Evolutionary conservation across 1,140 invertebrate species (phyloP).

Genomic region (Monomorium pharaonis): DNA sequence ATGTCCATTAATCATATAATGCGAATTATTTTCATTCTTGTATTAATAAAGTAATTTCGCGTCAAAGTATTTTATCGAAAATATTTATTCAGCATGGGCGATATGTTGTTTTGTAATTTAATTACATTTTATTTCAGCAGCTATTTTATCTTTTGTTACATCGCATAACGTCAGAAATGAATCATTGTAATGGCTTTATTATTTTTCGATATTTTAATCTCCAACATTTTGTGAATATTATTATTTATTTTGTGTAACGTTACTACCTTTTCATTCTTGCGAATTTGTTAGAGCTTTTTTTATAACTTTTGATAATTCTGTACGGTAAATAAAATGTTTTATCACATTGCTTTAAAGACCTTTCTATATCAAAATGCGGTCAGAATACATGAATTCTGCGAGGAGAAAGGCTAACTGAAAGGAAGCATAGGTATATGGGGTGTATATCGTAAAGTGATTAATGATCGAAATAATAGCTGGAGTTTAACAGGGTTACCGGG

Average conservation of each 20-base stretch:
- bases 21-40: constrained; percentile 12
- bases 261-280: not conserved
- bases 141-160: not conserved
- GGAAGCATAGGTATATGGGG: constrained; percentile 41
- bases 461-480: constrained; percentile 71
- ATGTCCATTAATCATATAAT: constrained; percentile 6
- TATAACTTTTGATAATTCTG: not conserved
- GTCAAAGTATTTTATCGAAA: not conserved
- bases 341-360: constrained; percentile 7
- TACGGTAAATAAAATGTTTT: not conserved
- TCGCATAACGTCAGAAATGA: not conserved
- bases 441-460: constrained; percentile 67
- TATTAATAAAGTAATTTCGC: not conserved
- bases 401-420: constrained; percentile 23
- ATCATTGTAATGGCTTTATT: not conserved
- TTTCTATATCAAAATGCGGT: constrained; percentile 15
- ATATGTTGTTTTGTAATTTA: constrained; percentile 11
- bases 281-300: not conserved
- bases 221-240: not conserved
- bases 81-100: not conserved
- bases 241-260: not conserved
- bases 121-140: not conserved
- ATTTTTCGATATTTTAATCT: not conserved
- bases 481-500: constrained; percentile 71
- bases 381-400: not conserved